Evolutionary conservation across 2,113 vertebrate genomes (phyloP).

Genomic region (Phrynosoma platyrhinos): DNA sequence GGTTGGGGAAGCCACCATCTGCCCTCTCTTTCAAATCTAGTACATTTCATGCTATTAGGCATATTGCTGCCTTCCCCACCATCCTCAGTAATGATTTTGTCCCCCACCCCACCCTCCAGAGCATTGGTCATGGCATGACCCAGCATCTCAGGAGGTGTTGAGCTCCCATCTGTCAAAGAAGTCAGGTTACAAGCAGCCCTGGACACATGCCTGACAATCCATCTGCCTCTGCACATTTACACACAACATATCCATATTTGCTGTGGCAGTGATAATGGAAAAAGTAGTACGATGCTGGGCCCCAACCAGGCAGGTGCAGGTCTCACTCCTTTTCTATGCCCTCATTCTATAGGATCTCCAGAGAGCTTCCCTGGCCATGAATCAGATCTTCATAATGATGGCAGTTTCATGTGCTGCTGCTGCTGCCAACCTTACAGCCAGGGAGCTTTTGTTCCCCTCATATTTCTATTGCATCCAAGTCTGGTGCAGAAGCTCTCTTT

Average conservation of each 20-base stretch:
- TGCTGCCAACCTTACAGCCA: background rate
- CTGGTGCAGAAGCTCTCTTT: too few species aligned
- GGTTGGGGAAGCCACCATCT: background rate
- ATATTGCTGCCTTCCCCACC: background rate
- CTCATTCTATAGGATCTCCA: background rate
- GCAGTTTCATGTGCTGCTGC: background rate
- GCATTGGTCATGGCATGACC: slow-evolving; percentile 24
- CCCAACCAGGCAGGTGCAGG: background rate
- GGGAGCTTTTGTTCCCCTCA: too few species aligned
- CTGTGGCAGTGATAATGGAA: too few species aligned
- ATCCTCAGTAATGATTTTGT: slow-evolving; percentile 5
- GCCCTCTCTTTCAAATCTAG: slow-evolving; percentile 27
- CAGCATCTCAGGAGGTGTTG: background rate
- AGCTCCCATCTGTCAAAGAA: slow-evolving; percentile 39
- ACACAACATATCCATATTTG: background rate
- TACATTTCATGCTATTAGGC: slow-evolving; percentile 11
- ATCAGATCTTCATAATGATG: background rate
- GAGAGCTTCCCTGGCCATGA: background rate
- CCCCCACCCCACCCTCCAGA: background rate
- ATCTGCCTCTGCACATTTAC: slow-evolving; percentile 9
- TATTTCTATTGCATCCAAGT: too few species aligned
- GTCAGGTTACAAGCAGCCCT: slow-evolving; percentile 22
- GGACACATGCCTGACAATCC: slow-evolving; percentile 16
- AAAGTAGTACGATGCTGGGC: background rate
- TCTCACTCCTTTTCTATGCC: background rate